Evolutionary conservation across 1,140 invertebrate genomes (phyloP), one percentile per base, ranked within the genome.

Genomic region (Nasonia vitripennis): DNA sequence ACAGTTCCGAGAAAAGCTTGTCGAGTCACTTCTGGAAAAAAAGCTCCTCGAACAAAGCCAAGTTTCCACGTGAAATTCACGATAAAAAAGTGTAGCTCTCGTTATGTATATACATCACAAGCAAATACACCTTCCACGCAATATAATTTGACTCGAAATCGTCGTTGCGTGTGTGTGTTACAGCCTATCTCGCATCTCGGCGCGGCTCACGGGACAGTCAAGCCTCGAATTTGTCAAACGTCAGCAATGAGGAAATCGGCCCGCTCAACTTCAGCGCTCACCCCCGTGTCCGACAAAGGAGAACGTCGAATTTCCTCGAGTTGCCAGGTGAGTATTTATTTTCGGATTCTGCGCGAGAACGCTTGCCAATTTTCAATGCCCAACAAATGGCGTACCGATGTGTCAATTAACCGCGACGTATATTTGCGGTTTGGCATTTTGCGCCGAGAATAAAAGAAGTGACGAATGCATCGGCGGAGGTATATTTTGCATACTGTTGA

Each of bases 221-320:
- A 87, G 95, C 94, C 55, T 96, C 95, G 62, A 95, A 95, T 89
- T 91, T 94, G 81, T 96, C 96, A 10, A 95, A 96, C 74, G 93
- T 95, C 79, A 96, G 95, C 48, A 95, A 96, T 77, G 96, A 97
- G 89, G 96, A 97, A 89, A 95, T 97, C 67, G 96, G 96, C 12
- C 97, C 96, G 0, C 90, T 97, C 17, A 96, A 96, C 90, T 97
- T 97, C 89, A 96, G 95, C 88, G 95, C 95, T 85, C 96, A 96
- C 71, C 95, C 95, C 83, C 94, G 96, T 6, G 95, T 95, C 14
- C 94, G 96, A 23, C 96, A 97, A 89, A 93, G 97, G 9, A 93
- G 97, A 80, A 97, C 96, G 4, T 97, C 96, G 0, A 98, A 98
- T 92, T 97, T 97, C 91, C 92, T 98, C n/a, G 97, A 97, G 91